Evolutionary conservation across 2,797 vertebrate species (phyloP), one percentile per base, ranked within the genome.

Genomic region (Lemur catta): DNA sequence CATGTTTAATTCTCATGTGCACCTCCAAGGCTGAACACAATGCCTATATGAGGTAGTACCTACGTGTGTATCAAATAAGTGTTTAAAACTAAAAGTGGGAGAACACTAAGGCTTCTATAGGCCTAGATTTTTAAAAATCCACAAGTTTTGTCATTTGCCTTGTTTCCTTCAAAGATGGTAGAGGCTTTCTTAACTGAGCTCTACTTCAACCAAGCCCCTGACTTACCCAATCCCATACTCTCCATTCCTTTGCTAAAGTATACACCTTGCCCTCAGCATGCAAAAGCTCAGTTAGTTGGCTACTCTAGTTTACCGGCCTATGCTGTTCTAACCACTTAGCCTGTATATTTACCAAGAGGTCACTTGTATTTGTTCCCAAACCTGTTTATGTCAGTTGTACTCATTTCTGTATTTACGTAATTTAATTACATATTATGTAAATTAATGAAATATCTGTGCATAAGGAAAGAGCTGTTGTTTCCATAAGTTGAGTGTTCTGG

Each of bases 341-440:
- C 65, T 85, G 9, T 33, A 18, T 85, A 85, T 87, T 93, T 92
- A 93, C 85, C 55, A 84, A 79, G 63, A 86, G 80, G 15, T 69
- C 41, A 67, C 67, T 3, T 91, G n/a, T 84, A 55, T 96, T 97
- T 93, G 88, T 76, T 88, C 63, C 75, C 67, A 86, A 96, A 90
- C 74, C 72, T 95, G 78, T 87, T 96, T 94, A 55, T 71, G 84
- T 88, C 59, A 72, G 63, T 65, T 63, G 63, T 57, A 59, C 46
- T 95, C 81, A 84, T 86, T 84, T 81, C 1, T 55, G n/a, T 48
- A 67, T 87, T 97, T 97, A 95, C 0, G 3, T 96, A 97, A 94
- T 57, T 88, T 96, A 97, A 97, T 95, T 95, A 95, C 46, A 59
- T 74, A 63, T 94, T 96, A 93, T 1, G 12, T n/a, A 94, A 91